phyloP scores from a whole-genome alignment of 2,888 invertebrate genomes.

The Norana najaformis region DNA sequence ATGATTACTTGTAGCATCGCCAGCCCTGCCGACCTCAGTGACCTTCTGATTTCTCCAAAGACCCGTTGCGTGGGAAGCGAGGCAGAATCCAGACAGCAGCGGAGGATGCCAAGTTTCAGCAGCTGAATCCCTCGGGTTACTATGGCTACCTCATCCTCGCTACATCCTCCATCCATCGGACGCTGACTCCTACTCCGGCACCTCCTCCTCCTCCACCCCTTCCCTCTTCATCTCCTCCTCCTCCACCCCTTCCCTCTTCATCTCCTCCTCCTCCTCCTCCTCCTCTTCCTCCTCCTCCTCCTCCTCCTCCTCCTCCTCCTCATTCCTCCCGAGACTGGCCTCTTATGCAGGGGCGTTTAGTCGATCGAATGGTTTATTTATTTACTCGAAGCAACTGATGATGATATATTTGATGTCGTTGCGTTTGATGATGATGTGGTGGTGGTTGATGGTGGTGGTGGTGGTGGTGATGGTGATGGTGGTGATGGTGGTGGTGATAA shows the following conservation, averaged over 20 bases:
- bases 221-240: neutral
- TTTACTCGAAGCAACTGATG: too few species aligned
- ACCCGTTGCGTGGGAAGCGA: neutral
- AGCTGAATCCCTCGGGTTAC: neutral
- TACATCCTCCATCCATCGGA: neutral
- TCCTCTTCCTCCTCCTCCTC: neutral
- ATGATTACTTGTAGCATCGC: too few species aligned
- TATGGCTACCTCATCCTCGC: neutral
- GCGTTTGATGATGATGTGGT: too few species aligned
- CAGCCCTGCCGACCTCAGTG: neutral
- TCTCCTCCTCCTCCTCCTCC: neutral
- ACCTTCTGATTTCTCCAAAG: slow-evolving; percentile 6
- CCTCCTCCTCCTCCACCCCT: neutral
- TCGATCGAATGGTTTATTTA: neutral
- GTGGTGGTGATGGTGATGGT: neutral
- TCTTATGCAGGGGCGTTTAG: neutral
- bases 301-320: too few species aligned
- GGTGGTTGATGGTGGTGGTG: too few species aligned
- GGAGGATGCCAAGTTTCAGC: neutral
- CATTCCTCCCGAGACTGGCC: neutral
- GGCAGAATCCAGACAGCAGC: neutral
- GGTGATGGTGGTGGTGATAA: neutral
- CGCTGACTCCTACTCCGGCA: neutral
- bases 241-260: neutral
- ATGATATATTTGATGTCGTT: too few species aligned